Conservation (phyloP, 2,797 vertebrate genomes). For the Enteromius mattozi region DNA sequence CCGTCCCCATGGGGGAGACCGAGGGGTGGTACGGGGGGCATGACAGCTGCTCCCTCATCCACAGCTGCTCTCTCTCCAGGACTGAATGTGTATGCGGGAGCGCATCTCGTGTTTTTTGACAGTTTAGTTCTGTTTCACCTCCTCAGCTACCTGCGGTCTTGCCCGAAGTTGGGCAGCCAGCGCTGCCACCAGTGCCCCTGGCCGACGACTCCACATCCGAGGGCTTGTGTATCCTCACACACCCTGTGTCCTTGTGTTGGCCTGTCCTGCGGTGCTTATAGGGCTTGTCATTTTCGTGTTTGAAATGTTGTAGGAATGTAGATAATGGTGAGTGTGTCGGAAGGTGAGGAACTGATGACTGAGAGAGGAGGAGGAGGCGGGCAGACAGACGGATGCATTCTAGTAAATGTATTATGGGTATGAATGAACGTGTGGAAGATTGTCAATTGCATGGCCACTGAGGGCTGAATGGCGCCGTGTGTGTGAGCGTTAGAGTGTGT, state of each 20-base stretch:
- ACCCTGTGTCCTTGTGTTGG: not conserved
- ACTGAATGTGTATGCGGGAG: constrained; percentile 41
- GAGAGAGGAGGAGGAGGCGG: constrained; percentile 21
- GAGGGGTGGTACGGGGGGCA: constrained; percentile 55
- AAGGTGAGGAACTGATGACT: constrained; percentile 29
- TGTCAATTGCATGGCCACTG: constrained; percentile 6
- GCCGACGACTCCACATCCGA: not conserved
- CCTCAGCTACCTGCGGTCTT: constrained; percentile 42
- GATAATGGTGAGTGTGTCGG: constrained; percentile 48
- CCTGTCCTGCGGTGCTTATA: constrained; percentile 6
- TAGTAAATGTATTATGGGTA: constrained; percentile 35
- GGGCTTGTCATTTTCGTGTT: constrained; percentile 40
- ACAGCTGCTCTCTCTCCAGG: constrained; percentile 69
- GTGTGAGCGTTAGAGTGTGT: constrained; percentile 22
- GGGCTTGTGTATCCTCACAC: not conserved
- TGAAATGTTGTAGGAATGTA: constrained; percentile 55
- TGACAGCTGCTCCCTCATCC: constrained; percentile 69
- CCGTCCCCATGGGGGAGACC: constrained; percentile 53
- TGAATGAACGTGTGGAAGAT: constrained; percentile 30
- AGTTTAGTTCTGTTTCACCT: constrained; percentile 23
- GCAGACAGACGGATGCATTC: constrained; percentile 7
- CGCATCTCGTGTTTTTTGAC: constrained; percentile 24
- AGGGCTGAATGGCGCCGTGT: not conserved
- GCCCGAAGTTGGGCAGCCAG: not conserved
- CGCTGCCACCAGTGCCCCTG: not conserved